Evolutionary conservation across 2,888 invertebrate genomes (phyloP).

Genomic region (Labia minor): DNA sequence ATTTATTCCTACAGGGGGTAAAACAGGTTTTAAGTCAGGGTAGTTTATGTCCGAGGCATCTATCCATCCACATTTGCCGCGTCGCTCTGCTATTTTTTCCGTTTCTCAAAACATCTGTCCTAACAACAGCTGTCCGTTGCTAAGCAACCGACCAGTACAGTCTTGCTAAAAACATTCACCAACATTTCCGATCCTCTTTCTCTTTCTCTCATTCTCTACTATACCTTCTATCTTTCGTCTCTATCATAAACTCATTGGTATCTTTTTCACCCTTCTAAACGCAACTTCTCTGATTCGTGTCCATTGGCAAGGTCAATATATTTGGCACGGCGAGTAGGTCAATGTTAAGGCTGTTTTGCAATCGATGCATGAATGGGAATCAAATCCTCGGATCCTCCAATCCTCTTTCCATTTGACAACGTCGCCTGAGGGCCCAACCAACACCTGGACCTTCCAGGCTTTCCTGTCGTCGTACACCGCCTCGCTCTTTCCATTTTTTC

Average conservation of each 20-base stretch:
- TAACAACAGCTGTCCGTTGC: conserved; percentile 3
- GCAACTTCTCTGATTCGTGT: too few relatives aligned
- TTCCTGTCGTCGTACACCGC: background rate
- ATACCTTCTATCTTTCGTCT: background rate
- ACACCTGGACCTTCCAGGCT: background rate
- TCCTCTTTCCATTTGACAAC: conserved; percentile 1
- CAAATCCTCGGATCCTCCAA: background rate
- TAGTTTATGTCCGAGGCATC: background rate
- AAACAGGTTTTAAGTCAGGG: background rate
- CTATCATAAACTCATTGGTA: background rate
- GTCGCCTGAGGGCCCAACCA: background rate
- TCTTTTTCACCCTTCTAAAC: too few relatives aligned
- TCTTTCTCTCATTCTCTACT: background rate
- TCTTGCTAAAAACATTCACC: background rate
- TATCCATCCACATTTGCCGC: background rate
- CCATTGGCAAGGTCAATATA: background rate
- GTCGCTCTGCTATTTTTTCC: background rate
- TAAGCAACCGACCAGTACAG: background rate
- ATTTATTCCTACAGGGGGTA: too few relatives aligned
- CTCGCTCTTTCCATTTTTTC: too few relatives aligned
- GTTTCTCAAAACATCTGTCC: conserved; percentile 4
- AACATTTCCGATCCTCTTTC: background rate
- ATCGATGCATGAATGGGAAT: conserved; percentile 7
- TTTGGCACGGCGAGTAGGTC: conserved; percentile 2
- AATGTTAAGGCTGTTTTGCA: conserved; percentile 13